Base-by-base conservation (phyloP, 2,797 vertebrate species). In the Halcyon smyrnensis region DNA sequence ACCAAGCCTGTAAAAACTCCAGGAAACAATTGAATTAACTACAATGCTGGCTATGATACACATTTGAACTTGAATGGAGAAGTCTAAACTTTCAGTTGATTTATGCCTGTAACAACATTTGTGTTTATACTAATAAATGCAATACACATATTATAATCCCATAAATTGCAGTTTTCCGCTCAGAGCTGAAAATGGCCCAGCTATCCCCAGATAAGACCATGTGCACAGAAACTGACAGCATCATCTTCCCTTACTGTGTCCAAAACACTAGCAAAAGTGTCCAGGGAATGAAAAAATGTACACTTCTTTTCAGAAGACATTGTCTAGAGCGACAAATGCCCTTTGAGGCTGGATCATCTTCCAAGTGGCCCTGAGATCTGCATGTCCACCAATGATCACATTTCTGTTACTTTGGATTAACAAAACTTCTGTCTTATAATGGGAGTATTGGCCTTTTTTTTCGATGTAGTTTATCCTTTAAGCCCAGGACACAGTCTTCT, bases 371-470 rank as follows among this genome's bases (percentile, higher is more conserved):
- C 9, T 0, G 0, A 54, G 16, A 59, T 77, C 43, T 75, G 3
- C n/a, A 5, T 27, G 12, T 41, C 34, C 45, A 76, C 12, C 45
- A 34, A 0, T 27, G 34, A 8, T 39, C 36, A n/a, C 0, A 0
- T 24, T 24, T 43, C 34, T 2, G 0, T 54, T 46, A 79, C 18
- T 9, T 30, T 11, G 7, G 25, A 48, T 68, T 46, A 63, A 27
- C 21, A 67, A 64, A 48, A 68, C 5, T 60, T 83, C 32, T 54
- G 17, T 45, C 28, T 84, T 74, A 18, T 20, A 70, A 63, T 17
- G 15, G 18, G 30, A 65, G 2, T 6, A 15, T 25, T 84, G 59
- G 12, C 6, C 37, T 39, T 80, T 59, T 1, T 83, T 51, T 74
- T 71, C n/a, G 70, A 16, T 70, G 11, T 24, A 64, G 53, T 89